phyloP scores from a whole-genome alignment of 2,797 vertebrate genomes.

The Chrysocyon brachyurus region DNA sequence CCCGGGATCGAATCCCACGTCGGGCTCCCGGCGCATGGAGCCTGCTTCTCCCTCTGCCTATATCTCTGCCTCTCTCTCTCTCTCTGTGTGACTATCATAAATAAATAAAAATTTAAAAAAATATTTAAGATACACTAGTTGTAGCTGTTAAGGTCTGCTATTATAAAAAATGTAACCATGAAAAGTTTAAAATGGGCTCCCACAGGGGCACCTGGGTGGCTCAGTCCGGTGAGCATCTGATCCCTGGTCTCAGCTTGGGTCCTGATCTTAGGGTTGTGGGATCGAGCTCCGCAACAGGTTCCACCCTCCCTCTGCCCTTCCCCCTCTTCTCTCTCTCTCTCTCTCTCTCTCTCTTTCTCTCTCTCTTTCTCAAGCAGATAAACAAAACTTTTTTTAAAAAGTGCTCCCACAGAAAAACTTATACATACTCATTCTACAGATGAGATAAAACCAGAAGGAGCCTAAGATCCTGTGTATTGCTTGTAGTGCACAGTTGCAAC shows the following conservation, averaged over 20 bases:
- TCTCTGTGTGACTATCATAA: too few species aligned
- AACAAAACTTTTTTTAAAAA: neutral
- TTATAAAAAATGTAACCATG: neutral
- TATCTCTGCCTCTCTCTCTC: too few species aligned
- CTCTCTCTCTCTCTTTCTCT: too few species aligned
- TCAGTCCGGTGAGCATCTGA: neutral
- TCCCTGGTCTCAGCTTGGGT: neutral
- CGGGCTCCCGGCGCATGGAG: too few species aligned
- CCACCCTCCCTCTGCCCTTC: neutral
- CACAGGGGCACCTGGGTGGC: neutral
- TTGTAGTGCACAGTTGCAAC: neutral
- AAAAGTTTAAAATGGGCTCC: slow-evolving; percentile 17
- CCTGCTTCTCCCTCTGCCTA: too few species aligned
- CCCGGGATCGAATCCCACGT: too few species aligned
- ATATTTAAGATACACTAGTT: slow-evolving; percentile 54
- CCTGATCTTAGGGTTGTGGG: neutral
- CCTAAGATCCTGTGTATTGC: neutral
- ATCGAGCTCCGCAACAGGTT: neutral
- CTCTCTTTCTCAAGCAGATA: neutral
- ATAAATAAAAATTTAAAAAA: neutral
- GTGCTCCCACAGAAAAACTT: neutral
- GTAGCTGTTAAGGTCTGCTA: slow-evolving; percentile 4
- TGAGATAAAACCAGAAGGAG: slow-evolving; percentile 60
- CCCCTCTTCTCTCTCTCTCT: neutral
- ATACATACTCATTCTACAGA: slow-evolving; percentile 25